Conservation (phyloP, 1,140 invertebrate genomes). For the Eueides isabella region DNA sequence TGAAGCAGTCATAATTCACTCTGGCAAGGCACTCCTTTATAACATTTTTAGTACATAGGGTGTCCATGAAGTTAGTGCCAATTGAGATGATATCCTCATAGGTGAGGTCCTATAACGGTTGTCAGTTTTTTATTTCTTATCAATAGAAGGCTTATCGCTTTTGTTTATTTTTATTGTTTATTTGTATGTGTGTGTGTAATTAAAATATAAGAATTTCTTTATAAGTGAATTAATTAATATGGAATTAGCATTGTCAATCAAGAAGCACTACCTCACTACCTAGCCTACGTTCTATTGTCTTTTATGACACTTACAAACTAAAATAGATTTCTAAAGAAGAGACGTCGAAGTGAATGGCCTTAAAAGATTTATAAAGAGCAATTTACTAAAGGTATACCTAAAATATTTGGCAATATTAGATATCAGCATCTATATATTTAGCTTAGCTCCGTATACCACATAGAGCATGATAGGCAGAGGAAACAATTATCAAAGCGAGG, state of each 20-base stretch:
- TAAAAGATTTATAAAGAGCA: background rate
- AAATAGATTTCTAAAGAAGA: background rate
- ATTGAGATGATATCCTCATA: no score
- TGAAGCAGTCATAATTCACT: background rate
- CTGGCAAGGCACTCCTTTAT: conserved; percentile 9
- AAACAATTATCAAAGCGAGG: no score
- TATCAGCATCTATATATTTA: background rate
- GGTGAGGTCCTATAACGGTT: no score
- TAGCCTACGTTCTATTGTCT: conserved; percentile 20
- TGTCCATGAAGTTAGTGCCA: no score
- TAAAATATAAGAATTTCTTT: background rate
- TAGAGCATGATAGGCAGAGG: no score
- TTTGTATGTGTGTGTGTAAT: background rate
- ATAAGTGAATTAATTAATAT: background rate
- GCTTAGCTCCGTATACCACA: no score
- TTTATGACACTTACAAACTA: conserved; percentile 20
- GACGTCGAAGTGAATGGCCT: background rate
- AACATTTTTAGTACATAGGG: background rate
- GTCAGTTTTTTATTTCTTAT: no score
- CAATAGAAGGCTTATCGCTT: no score
- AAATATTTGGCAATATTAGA: conserved; percentile 6
- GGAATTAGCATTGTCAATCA: background rate
- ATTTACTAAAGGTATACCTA: background rate
- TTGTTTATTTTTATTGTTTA: no score
- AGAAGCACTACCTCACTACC: background rate